Base-by-base conservation (phyloP, 2,888 invertebrate genomes). In the Tetramorium bicarinatum region DNA sequence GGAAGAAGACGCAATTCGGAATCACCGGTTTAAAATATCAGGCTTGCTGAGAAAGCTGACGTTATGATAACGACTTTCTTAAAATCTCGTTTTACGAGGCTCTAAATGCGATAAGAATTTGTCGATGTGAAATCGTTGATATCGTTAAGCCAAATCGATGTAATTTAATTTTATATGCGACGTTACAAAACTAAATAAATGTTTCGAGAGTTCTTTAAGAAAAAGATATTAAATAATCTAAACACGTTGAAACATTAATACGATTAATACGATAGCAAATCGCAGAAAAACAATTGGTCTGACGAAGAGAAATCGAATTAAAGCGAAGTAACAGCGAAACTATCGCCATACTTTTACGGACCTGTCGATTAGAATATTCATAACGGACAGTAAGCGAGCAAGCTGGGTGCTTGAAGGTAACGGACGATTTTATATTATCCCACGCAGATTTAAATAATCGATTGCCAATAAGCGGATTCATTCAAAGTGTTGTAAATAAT, bases 11-110 rank as follows among this genome's bases (percentile, higher is more conserved):
- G 62, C 82, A 87, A 85, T 85, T 79, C 64, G 75, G 56, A 85
- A 84, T 87, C 87, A 82, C 79, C 79, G 64, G 79, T 75, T 72
- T 77, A 61, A 67, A 59, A 87, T 76, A 87, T 87, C 84, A 67
- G 76, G 18, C 66, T 49, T 29, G 18, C 49, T 13, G 11, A n/a
- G 61, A 62, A 49, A 87, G 67, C 64, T 77, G 80, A 85, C 71
- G 62, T 52, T 64, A 54, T 41, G 59, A n/a, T 77, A 82, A 66
- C 41, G 56, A 34, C 29, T 34, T 4, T 34, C 29, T 4, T 4
- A 34, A 34, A 34, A 34, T 34, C 29, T 34, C 29, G 29, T 4
- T 34, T 34, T 34, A 34, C 29, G 4, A 34, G 4, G 4, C 4
- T 34, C 29, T 25, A 7, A 52, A 41, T 2, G 4, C 9, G 25